A percentile compares a stretch with the other conserved stretches of the same genome.
These are phyloP conservation scores for Lasioglossum vierecki DNA, from an alignment of 2,888 invertebrate species.

Conservation along the genomic window DNA sequence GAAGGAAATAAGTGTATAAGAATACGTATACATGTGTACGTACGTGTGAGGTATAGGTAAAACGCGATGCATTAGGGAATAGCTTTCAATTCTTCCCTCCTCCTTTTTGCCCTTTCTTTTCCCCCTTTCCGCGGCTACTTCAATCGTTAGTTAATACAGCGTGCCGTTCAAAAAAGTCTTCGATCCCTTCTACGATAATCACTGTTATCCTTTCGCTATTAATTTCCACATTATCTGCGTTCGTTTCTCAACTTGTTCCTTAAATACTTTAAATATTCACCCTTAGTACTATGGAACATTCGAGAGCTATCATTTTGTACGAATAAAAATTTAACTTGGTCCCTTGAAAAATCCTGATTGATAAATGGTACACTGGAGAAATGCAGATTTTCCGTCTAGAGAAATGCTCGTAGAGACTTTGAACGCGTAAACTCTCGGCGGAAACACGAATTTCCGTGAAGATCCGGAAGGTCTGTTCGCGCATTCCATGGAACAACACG, in stretches of 20 bases:
- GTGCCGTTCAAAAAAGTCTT: background rate
- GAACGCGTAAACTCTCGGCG: background rate
- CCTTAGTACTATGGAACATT: too few species aligned
- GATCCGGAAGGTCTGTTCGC: background rate
- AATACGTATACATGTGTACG: constrained; percentile 61
- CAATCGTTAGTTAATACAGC: constrained; percentile 11
- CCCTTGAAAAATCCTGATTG: too few species aligned
- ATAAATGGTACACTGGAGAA: background rate
- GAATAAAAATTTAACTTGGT: too few species aligned
- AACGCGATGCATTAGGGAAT: constrained; percentile 44
- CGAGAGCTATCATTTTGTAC: too few species aligned
- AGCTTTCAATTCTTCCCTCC: constrained; percentile 37
- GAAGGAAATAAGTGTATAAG: constrained; percentile 69
- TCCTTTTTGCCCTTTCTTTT: background rate
- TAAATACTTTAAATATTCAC: too few species aligned
- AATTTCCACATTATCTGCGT: background rate
- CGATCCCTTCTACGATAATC: background rate
- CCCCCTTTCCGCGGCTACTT: constrained; percentile 6
- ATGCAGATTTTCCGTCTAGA: too few species aligned
- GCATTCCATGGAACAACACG: background rate
- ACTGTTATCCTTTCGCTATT: background rate
- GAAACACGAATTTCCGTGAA: background rate
- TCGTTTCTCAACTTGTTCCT: too few species aligned
- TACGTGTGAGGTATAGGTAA: constrained; percentile 39
- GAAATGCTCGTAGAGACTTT: background rate